Evolutionary conservation across 2,113 vertebrate genomes (phyloP).

Genomic region (Pelusios castaneus): DNA sequence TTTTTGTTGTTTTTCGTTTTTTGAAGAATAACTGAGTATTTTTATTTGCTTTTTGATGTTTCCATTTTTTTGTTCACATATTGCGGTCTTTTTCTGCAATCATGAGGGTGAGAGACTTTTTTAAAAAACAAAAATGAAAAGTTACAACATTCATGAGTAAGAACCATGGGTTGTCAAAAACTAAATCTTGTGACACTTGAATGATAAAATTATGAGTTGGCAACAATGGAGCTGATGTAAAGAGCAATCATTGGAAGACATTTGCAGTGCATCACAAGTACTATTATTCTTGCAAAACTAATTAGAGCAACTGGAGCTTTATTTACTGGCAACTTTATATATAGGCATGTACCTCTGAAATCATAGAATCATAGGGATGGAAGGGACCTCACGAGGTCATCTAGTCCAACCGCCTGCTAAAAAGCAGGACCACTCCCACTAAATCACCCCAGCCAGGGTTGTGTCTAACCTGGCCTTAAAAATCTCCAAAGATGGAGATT

Average conservation of each 20-base stretch:
- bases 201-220: neutral
- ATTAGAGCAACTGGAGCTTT: neutral
- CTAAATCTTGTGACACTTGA: neutral
- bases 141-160: neutral
- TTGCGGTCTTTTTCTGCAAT: neutral
- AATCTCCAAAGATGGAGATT: too few species aligned
- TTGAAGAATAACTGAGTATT: neutral
- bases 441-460: too few species aligned
- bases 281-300: neutral
- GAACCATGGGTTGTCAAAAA: neutral
- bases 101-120: rapidly evolving
- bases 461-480: too few species aligned
- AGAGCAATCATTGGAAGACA: neutral
- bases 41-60: neutral
- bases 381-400: too few species aligned
- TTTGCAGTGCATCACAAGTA: neutral
- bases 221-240: neutral
- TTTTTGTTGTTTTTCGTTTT: too few species aligned
- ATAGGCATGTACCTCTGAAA: neutral
- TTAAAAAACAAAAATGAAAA: neutral
- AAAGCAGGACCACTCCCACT: too few species aligned
- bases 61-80: neutral
- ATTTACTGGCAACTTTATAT: neutral
- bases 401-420: too few species aligned
- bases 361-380: too few species aligned